Evolutionary conservation across 1,140 invertebrate species (phyloP).

Genomic region (Cherax quadricarinatus): DNA sequence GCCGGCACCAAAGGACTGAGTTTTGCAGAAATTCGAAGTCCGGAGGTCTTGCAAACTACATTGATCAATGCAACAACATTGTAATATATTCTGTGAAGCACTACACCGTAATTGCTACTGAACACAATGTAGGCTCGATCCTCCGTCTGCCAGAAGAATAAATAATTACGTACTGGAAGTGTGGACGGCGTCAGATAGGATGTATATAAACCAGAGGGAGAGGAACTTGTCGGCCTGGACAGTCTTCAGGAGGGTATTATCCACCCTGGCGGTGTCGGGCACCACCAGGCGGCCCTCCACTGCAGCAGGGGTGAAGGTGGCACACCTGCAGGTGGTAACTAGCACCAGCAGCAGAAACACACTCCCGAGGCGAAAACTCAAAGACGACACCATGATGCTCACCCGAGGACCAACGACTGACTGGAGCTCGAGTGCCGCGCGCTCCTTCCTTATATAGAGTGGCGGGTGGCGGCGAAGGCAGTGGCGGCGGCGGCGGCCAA

Average conservation of each 20-base stretch:
- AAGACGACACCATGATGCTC: background rate
- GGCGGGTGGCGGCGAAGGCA: background rate
- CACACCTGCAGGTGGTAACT: background rate
- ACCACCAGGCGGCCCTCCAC: constrained; percentile 72
- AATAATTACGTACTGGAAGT: constrained; percentile 77
- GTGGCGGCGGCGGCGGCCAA: background rate
- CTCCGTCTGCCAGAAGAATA: too few species aligned
- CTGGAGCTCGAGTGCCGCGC: background rate
- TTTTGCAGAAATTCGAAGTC: too few species aligned
- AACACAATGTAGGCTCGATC: too few species aligned
- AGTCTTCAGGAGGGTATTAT: constrained; percentile 78
- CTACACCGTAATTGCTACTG: too few species aligned
- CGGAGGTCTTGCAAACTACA: too few species aligned
- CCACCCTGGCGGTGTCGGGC: constrained; percentile 79
- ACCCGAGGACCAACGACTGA: background rate
- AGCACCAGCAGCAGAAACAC: background rate
- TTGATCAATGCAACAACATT: too few species aligned
- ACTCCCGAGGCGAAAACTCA: background rate
- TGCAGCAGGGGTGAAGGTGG: background rate
- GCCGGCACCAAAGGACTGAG: too few species aligned
- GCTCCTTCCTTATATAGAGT: background rate
- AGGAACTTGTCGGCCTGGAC: constrained; percentile 79
- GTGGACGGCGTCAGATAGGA: constrained; percentile 78
- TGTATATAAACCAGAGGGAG: constrained; percentile 79
- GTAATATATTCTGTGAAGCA: too few species aligned